Base-by-base conservation (phyloP, 2,797 vertebrate genomes). In the Mus spretus region DNA sequence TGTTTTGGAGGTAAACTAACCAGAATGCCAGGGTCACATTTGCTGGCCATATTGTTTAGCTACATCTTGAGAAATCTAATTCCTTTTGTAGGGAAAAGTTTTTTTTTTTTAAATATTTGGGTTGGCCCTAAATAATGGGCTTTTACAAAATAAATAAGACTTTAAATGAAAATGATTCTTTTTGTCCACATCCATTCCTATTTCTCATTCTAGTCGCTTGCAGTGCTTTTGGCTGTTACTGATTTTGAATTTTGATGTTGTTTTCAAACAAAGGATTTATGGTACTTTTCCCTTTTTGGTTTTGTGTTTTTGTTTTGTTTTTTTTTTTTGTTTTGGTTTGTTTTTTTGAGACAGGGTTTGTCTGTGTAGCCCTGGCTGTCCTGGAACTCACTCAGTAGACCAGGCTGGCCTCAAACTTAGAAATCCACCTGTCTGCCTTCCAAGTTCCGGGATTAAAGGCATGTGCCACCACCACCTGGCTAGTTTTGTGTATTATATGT, bases 151-250 rank as follows among this genome's bases (percentile, higher is more conserved):
- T 90, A 37, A 79, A 19, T 90, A 26, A 65, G 1, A 0, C 79
- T 74, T 75, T 75, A 50, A 93, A 40, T 93, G 28, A 80, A 93
- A 91, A 72, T 10, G 26, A 34, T 85, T 84, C 91, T 2, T 4
- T 34, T 82, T 82, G 8, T 90, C 20, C 19, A 77, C 34, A 77
- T 47, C 22, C 22, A 61, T 61, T 28, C 24, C 3, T n/a, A 40
- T 57, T 81, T n/a, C 22, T 82, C 24, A 26, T 94, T 31, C 57
- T 95, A 91, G 67, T 65, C 24, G 17, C 24, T 85, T 92, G 80
- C 13, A 81, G 2, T 94, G 78, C 12, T 88, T 72, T 86, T 93
- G 59, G 11, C n/a, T 61, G 40, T 87, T 94, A 78, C 92, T 91
- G 19, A 63, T 61, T 61, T 83, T 83, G 81, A 44, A 61, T 2